A percentile compares a stretch with the other conserved stretches of the same genome.
Evolutionary conservation across 1,140 invertebrate genomes (phyloP).

Genomic region (Magallana ariakensis): DNA sequence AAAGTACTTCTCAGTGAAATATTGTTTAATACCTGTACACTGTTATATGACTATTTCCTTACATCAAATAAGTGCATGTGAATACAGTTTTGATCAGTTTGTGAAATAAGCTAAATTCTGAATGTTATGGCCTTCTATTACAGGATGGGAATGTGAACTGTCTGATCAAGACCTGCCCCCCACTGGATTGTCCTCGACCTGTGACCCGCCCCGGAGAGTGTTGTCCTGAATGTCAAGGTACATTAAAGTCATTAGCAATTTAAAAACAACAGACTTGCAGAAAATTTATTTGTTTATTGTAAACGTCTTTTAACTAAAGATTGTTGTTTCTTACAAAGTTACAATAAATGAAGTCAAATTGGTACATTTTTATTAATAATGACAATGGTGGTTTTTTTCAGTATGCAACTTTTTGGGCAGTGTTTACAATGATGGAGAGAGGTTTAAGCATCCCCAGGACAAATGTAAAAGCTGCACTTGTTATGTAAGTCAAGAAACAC

Average conservation of each 20-base stretch:
- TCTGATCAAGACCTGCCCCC: constrained; percentile 56
- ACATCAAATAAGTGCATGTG: too few species aligned
- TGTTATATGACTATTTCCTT: too few species aligned
- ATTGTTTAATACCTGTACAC: too few species aligned
- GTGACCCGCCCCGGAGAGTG: constrained; percentile 59
- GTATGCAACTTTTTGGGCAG: constrained; percentile 67
- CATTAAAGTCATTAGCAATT: background rate
- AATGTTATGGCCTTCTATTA: background rate
- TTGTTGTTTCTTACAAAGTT: too few species aligned
- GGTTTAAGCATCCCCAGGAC: constrained; percentile 66
- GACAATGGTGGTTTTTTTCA: constrained; percentile 28
- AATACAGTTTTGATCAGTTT: too few species aligned
- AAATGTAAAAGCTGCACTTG: constrained; percentile 67
- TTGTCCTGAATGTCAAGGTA: constrained; percentile 67
- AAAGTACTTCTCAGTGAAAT: too few species aligned
- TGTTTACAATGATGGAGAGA: constrained; percentile 59
- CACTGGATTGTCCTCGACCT: constrained; percentile 61
- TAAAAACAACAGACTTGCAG: too few species aligned
- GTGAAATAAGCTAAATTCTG: background rate
- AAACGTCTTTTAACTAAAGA: too few species aligned
- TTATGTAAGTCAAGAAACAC: constrained; percentile 52
- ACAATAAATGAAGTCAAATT: too few species aligned
- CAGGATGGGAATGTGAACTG: constrained; percentile 64
- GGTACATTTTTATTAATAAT: too few species aligned
- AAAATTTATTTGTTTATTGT: too few species aligned